A percentile compares a stretch with the other conserved stretches of the same genome.
Conservation (phyloP, 2,113 vertebrate species). For the Eclectus roratus region DNA sequence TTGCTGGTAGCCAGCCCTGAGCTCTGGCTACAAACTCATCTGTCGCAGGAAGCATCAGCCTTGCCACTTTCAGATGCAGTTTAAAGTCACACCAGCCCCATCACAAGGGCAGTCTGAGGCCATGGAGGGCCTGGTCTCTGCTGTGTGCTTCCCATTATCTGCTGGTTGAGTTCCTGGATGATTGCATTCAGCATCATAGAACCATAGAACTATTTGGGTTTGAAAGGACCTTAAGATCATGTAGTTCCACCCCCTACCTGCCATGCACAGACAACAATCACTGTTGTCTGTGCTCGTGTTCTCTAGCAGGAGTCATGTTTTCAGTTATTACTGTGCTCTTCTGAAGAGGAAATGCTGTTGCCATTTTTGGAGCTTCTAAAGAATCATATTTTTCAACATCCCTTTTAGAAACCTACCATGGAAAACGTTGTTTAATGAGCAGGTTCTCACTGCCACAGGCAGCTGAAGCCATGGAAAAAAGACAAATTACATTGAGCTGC, state of each 20-base stretch:
- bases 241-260: background rate
- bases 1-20: background rate
- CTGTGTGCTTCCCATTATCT: background rate
- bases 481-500: background rate
- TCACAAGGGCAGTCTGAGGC: background rate
- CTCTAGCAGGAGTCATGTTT: background rate
- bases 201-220: background rate
- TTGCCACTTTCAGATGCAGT: accelerated
- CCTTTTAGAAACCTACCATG: background rate
- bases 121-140: accelerated
- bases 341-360: background rate
- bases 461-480: background rate
- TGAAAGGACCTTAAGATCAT: background rate
- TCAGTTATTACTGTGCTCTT: background rate
- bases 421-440: background rate
- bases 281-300: background rate
- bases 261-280: background rate
- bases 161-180: background rate
- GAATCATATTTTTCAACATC: background rate
- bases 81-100: background rate
- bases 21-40: background rate
- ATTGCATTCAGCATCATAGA: background rate
- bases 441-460: background rate
- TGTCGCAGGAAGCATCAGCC: background rate
- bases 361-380: background rate